Conservation (phyloP, 2,113 vertebrate genomes). For the Pseudolaguvia tuberculata region DNA sequence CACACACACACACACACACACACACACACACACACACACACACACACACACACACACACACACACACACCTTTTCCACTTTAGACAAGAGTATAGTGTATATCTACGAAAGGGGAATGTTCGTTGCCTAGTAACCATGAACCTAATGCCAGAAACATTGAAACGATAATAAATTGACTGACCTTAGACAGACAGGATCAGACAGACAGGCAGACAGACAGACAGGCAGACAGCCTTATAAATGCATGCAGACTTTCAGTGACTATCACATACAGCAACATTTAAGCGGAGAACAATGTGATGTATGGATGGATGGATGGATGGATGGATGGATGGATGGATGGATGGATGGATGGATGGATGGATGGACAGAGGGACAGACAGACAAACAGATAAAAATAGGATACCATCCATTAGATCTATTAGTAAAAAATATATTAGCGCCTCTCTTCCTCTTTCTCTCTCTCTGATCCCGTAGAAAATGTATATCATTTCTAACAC, state of each 20-base stretch:
- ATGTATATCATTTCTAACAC: no score
- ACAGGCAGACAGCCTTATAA: not conserved
- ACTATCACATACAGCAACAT: no score
- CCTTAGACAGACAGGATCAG: not conserved
- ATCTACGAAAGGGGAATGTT: slow-evolving; percentile 33
- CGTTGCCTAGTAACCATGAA: slow-evolving; percentile 48
- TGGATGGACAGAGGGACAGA: not conserved
- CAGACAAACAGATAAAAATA: not conserved
- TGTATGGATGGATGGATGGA: slow-evolving; percentile 16
- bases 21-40: no score
- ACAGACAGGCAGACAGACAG: no score
- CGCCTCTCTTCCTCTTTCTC: not conserved
- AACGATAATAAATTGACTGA: slow-evolving; percentile 37
- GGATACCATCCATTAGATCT: not conserved
- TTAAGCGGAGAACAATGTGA: no score
- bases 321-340: slow-evolving; percentile 1
- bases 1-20: no score
- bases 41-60: no score
- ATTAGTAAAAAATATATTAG: not conserved
- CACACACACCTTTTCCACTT: slow-evolving; percentile 38
- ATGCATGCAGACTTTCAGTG: no score
- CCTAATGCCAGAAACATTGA: slow-evolving; percentile 42
- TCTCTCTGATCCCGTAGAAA: not conserved
- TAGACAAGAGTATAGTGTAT: slow-evolving; percentile 42
- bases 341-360: slow-evolving; percentile 3